Evolutionary conservation across 2,797 vertebrate species (phyloP).

Genomic region (Salmo trutta): DNA sequence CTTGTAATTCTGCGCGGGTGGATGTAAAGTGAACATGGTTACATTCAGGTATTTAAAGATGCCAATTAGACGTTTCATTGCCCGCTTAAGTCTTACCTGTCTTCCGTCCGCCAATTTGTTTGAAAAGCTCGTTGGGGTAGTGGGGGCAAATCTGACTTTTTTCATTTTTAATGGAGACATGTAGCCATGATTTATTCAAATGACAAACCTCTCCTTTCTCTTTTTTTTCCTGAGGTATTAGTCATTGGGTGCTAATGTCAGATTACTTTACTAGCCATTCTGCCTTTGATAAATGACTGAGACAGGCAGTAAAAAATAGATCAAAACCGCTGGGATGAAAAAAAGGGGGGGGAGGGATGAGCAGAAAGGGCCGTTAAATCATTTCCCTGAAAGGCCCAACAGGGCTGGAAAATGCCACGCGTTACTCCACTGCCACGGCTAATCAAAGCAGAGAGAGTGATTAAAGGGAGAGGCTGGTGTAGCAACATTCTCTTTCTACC

Average conservation of each 20-base stretch:
- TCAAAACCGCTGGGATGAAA: constrained; percentile 72
- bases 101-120: constrained; percentile 37
- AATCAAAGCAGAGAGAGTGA: constrained; percentile 72
- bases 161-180: constrained; percentile 63
- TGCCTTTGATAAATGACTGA: constrained; percentile 73
- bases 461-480: constrained; percentile 56
- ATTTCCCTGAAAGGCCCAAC: constrained; percentile 58
- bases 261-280: constrained; percentile 74
- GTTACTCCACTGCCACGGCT: constrained; percentile 64
- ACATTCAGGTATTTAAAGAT: constrained; percentile 20
- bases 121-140: constrained; percentile 33
- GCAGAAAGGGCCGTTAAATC: constrained; percentile 70
- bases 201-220: constrained; percentile 57
- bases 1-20: constrained; percentile 2
- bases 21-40: neutral
- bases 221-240: constrained; percentile 56
- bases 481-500: constrained; percentile 50
- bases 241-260: constrained; percentile 75
- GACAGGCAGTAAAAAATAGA: constrained; percentile 77
- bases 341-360: neutral
- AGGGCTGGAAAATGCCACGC: constrained; percentile 70
- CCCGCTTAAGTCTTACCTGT: constrained; percentile 23
- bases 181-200: constrained; percentile 75
- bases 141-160: constrained; percentile 35
- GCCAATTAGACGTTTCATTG: constrained; percentile 12